These are phyloP conservation scores for Drosophila aldrichi DNA, from an alignment of 2,888 invertebrate species.

Conservation along the genomic window DNA sequence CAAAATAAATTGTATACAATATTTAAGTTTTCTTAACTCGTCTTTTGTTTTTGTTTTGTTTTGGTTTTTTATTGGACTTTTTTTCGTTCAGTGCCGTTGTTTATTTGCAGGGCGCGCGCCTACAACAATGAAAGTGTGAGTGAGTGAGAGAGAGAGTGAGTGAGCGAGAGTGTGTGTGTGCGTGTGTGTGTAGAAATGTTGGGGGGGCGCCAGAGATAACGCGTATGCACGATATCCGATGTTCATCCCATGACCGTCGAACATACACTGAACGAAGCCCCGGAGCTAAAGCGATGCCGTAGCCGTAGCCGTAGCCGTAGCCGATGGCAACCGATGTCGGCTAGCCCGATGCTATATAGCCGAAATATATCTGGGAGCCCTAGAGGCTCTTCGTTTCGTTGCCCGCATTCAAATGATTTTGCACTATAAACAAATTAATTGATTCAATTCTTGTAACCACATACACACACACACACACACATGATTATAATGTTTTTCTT, in stretches of 20 bases:
- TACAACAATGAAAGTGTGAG: too few species aligned
- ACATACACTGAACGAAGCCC: slow-evolving; percentile 52
- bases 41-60: slow-evolving; percentile 1
- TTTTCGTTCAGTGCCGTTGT: not conserved
- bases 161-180: not conserved
- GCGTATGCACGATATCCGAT: slow-evolving; percentile 56
- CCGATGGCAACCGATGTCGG: slow-evolving; percentile 7
- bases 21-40: slow-evolving; percentile 1
- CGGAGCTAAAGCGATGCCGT: slow-evolving; percentile 13
- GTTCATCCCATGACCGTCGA: slow-evolving; percentile 76
- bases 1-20: slow-evolving; percentile 21
- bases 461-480: too few species aligned
- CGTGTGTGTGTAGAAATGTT: not conserved
- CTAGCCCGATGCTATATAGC: slow-evolving; percentile 5
- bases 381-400: slow-evolving; percentile 4
- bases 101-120: slow-evolving; percentile 20
- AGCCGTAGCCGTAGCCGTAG: slow-evolving; percentile 8
- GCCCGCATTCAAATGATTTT: slow-evolving; percentile 61
- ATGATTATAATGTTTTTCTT: too few species aligned
- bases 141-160: not conserved
- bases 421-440: slow-evolving; percentile 77
- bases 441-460: slow-evolving; percentile 37
- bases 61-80: not conserved
- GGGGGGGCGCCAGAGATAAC: slow-evolving; percentile 33
- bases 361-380: slow-evolving; percentile 2